Evolutionary conservation across 2,888 invertebrate genomes (phyloP).

Genomic region (Lycophotia porphyrea): DNA sequence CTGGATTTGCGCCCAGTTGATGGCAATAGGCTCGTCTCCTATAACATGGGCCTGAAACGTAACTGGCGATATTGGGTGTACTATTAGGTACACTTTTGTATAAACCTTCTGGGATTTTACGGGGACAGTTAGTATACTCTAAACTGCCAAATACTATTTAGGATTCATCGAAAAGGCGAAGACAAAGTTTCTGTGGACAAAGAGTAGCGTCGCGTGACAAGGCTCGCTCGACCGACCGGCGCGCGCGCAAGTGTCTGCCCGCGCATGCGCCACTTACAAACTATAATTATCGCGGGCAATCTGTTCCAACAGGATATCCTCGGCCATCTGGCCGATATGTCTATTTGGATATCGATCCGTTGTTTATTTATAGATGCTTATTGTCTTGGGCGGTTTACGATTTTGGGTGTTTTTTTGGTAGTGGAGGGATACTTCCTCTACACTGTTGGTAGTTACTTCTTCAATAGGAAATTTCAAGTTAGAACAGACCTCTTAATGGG

Average conservation of each 20-base stretch:
- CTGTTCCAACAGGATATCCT: slow-evolving; percentile 88
- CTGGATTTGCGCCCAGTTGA: background rate
- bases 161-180: background rate
- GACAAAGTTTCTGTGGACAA: slow-evolving; percentile 29
- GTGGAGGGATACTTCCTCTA: slow-evolving; percentile 39
- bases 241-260: slow-evolving; percentile 61
- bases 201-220: slow-evolving; percentile 56
- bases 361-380: slow-evolving; percentile 73
- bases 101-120: too few species aligned
- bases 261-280: slow-evolving; percentile 78
- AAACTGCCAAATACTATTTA: background rate
- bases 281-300: slow-evolving; percentile 85
- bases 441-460: background rate
- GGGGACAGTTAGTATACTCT: too few species aligned
- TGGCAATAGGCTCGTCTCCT: background rate
- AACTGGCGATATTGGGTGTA: too few species aligned
- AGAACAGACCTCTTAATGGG: too few species aligned
- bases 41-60: background rate
- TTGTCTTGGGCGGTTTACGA: slow-evolving; percentile 70
- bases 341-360: slow-evolving; percentile 76
- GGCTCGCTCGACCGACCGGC: slow-evolving; percentile 40
- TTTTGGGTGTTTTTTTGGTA: slow-evolving; percentile 33
- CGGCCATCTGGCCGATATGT: slow-evolving; percentile 85
- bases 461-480: background rate
- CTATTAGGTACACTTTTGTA: background rate